Evolutionary conservation across 2,888 invertebrate genomes (phyloP).

Genomic region (Heliconius sara): DNA sequence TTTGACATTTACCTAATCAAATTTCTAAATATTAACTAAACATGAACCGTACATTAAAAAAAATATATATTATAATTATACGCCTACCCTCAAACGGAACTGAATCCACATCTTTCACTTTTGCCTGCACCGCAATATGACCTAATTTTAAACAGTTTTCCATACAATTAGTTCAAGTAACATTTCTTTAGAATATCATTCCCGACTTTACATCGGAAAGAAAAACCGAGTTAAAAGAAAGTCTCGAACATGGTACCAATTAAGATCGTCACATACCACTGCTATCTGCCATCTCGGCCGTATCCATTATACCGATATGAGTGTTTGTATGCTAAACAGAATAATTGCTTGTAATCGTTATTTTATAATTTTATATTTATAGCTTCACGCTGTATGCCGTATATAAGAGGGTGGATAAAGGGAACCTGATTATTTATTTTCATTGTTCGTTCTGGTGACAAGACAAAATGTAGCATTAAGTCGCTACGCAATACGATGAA

Average conservation of each 20-base stretch:
- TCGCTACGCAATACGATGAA: too few relatives aligned
- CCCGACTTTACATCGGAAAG: constrained; percentile 39
- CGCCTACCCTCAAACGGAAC: not conserved
- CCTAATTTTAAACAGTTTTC: not conserved
- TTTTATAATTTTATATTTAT: not conserved
- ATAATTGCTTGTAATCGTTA: not conserved
- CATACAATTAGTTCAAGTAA: constrained; percentile 3
- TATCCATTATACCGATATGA: constrained; percentile 47
- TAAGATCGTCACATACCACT: constrained; percentile 58
- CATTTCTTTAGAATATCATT: constrained; percentile 32
- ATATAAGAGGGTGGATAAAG: too few relatives aligned
- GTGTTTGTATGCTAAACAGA: constrained; percentile 39
- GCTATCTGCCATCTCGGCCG: constrained; percentile 54
- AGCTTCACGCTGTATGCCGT: too few relatives aligned
- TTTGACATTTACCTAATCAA: too few relatives aligned
- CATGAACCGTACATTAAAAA: too few relatives aligned
- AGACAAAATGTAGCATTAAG: too few relatives aligned
- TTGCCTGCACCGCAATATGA: not conserved
- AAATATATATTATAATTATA: too few relatives aligned
- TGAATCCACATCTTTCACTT: not conserved
- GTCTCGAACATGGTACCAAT: constrained; percentile 54
- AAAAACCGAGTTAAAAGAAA: constrained; percentile 58
- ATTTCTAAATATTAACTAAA: too few relatives aligned
- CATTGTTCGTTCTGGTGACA: too few relatives aligned
- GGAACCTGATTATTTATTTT: too few relatives aligned